phyloP scores from a whole-genome alignment of 2,888 invertebrate species.

The Xanthia togata region DNA sequence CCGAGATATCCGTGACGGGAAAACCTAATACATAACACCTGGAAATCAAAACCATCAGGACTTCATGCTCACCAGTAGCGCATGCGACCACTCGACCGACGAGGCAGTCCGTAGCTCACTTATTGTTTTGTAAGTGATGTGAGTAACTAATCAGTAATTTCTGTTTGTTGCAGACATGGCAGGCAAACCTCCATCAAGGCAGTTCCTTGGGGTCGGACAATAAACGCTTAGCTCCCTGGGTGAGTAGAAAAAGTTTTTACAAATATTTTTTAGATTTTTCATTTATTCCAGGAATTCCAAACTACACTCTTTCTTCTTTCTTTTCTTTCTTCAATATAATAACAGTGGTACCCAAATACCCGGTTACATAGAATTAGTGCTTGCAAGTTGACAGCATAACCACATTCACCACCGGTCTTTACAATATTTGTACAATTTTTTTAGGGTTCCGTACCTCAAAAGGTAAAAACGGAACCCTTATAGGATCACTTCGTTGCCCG shows the following conservation, averaged over 20 bases:
- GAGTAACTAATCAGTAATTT: neutral
- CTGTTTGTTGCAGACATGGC: slow-evolving; percentile 79
- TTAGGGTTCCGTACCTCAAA: no score
- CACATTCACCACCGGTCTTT: no score
- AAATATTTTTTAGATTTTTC: neutral
- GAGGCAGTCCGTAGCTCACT: neutral
- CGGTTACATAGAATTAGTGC: no score
- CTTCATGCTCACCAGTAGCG: neutral
- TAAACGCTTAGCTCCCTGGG: slow-evolving; percentile 84
- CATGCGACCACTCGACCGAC: neutral
- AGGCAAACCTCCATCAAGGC: slow-evolving; percentile 79
- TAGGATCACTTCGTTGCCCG: no score
- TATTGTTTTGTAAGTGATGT: neutral
- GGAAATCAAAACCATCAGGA: neutral
- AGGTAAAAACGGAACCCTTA: no score
- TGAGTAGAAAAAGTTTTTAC: slow-evolving; percentile 51
- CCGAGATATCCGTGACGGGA: neutral
- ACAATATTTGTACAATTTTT: no score
- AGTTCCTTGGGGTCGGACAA: slow-evolving; percentile 76
- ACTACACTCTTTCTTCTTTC: no score
- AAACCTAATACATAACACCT: neutral
- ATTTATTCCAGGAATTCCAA: no score
- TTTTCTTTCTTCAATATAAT: no score
- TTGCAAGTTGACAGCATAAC: no score
- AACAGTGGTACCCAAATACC: no score